Conservation (phyloP, 2,888 invertebrate species). For the Amiota mariae region DNA sequence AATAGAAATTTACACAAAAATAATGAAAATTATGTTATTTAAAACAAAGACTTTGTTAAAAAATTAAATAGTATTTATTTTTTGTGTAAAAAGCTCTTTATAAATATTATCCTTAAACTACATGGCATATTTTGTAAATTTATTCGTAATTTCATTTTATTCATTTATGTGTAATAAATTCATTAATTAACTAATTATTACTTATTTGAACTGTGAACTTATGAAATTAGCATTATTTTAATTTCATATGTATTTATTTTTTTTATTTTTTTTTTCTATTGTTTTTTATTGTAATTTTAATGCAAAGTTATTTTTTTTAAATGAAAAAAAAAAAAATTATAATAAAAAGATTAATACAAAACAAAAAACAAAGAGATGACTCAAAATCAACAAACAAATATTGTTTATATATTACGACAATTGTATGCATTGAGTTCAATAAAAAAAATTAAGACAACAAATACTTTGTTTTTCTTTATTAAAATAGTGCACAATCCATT, state of each 20-base stretch:
- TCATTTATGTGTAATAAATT: constrained; percentile 27
- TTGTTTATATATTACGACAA: too few species aligned
- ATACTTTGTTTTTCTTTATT: too few species aligned
- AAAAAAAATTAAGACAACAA: too few species aligned
- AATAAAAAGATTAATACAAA: constrained; percentile 24
- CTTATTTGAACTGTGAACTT: constrained; percentile 4
- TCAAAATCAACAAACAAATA: too few species aligned
- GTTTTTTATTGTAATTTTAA: constrained; percentile 35
- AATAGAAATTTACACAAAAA: constrained; percentile 3
- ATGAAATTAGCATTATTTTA: neutral
- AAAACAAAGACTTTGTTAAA: neutral
- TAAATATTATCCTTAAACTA: too few species aligned
- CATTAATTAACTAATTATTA: constrained; percentile 42
- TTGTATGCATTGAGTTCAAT: too few species aligned
- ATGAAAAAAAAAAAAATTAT: constrained; percentile 28
- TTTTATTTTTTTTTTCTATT: constrained; percentile 33
- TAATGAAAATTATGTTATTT: neutral
- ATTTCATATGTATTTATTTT: neutral
- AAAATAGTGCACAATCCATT: too few species aligned
- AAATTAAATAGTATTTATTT: too few species aligned
- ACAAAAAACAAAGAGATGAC: constrained; percentile 31
- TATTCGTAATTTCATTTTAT: constrained; percentile 20
- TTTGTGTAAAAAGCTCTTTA: too few species aligned
- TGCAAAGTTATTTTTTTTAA: neutral
- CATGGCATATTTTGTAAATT: neutral